Base-by-base conservation (phyloP, 1,140 invertebrate genomes). In the Schlechtendalia chinensis region DNA sequence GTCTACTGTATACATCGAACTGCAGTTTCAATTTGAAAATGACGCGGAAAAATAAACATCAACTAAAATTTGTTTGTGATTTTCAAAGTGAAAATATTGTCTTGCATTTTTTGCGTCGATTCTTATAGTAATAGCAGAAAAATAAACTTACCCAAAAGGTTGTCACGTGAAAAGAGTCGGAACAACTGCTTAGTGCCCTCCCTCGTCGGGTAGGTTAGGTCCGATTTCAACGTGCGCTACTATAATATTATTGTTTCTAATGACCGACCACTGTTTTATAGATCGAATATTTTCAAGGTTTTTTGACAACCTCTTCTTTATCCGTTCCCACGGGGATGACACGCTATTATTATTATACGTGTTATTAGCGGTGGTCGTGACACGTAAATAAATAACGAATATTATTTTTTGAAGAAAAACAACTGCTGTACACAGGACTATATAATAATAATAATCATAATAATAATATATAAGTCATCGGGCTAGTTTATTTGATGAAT, bases 341-440 rank as follows among this genome's bases (percentile, higher is more conserved):
- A 50, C 8, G 47, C 6, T 10, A 24, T 16, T 16, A 27, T 24
- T 47, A 71, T 50, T 39, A 16, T 50, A 67, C 32, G n/a, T 24
- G 19, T 69, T 39, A 39, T 39, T 17, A 47, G 47, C 17, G 8
- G 45, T 67, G n/a, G 65, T 71, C 47, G 24, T 71, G 24, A 0
- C n/a, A 5, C 17, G 50, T 71, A 53, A 71, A 71, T 71, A 71
- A 47, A 69, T 47, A 69, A 69, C 16, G 5, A 47, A 69, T 8
- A 39, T 47, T 0, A 69, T 69, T 47, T 22, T 69, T 17, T 11
- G 32, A 39, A 65, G 29, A 65, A 65, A 67, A 24, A 24, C 39
- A 67, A 22, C 61, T 39, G 32, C 3, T 24, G n/a, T 32, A 22
- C 12, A 17, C 16, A 4, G 50, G 39, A 22, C 65, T 47, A 47